Percentiles rank a stretch among this genome's conserved stretches.
Conservation (phyloP, 92 coral and sea anemone genomes). For the Meandrina meandrites region DNA sequence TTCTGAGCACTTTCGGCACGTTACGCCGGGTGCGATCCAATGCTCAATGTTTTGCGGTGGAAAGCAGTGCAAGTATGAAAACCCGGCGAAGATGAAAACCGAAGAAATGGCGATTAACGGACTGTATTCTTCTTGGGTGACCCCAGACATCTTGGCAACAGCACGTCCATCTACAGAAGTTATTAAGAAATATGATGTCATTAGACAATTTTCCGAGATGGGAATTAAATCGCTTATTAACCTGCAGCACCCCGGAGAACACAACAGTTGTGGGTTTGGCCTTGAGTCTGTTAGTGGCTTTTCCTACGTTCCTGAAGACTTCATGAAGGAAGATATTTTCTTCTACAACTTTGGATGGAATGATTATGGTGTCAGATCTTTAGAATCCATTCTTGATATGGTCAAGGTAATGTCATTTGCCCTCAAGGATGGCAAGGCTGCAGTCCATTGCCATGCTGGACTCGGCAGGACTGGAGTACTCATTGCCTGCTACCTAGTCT, state of each 20-base stretch:
- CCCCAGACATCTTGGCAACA: slow-evolving; percentile 86
- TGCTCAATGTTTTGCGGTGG: slow-evolving; percentile 99
- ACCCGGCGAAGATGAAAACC: slow-evolving; percentile 79
- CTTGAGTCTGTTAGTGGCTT: slow-evolving; percentile 87
- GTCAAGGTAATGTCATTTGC: slow-evolving; percentile 99
- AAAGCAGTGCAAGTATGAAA: slow-evolving; percentile 92
- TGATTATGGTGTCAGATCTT: slow-evolving; percentile 94
- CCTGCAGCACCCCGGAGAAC: slow-evolving; percentile 96
- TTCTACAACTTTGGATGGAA: slow-evolving; percentile 97
- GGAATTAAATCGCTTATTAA: slow-evolving; percentile 90
- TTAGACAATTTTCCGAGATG: slow-evolving; percentile 57
- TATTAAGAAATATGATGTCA: slow-evolving; percentile 64
- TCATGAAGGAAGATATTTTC: slow-evolving; percentile 91
- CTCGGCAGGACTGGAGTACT: slow-evolving; percentile 96
- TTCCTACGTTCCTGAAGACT: slow-evolving; percentile 85
- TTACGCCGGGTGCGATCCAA: slow-evolving; percentile 85
- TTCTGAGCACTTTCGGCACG: slow-evolving; percentile 93
- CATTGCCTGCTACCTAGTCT: slow-evolving; percentile 86
- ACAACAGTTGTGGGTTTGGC: slow-evolving; percentile 96
- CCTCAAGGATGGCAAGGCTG: slow-evolving; percentile 92
- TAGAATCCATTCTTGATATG: slow-evolving; percentile 93
- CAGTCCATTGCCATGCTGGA: slow-evolving; percentile 97
- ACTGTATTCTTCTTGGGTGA: slow-evolving; percentile 94
- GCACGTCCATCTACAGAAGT: slow-evolving; percentile 94
- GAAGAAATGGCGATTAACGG: slow-evolving; percentile 91